Evolutionary conservation across 2,113 vertebrate genomes (phyloP), one percentile per base, ranked within the genome.

Genomic region (Labeo catla): DNA sequence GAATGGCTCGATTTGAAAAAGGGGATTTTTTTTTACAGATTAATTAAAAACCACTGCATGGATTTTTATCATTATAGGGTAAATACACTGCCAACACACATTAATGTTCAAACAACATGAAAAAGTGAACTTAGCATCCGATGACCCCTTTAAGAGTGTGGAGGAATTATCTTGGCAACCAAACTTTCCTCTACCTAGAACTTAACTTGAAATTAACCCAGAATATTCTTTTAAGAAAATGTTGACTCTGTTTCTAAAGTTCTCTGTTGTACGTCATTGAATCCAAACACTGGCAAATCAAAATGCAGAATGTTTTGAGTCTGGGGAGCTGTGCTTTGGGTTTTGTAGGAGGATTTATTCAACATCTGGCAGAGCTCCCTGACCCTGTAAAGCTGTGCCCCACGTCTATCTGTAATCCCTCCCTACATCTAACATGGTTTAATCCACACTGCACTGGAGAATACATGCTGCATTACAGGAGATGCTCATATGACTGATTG

Each of bases 311-410:
- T 28, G 23, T n/a, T 73, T 45, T 72, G 39, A 23, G 21, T 43
- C 83, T 54, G 43, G 57, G 19, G 36, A 82, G 50, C 12, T 83
- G n/a, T n/a, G 12, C 57, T 83, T 66, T 68, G 72, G 11, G 45
- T 43, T 66, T 81, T 85, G 83, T 65, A 68, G 76, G 45, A 66
- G 72, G 80, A 73, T 86, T 70, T 82, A 77, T 16, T 23, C 16
- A 88, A 77, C 65, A 83, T 86, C 80, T 88, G 80, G 84, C 74
- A 47, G 74, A 49, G 84, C 34, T 59, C 36, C 7, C 43, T 63
- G 45, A 59, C 66, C 76, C 65, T 45, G 54, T 59, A 83, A 82
- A 74, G 59, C 23, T 54, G 28, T 45, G 52, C 23, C 50, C 63
- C 43, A 61, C 19, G 12, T 73, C 50, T 61, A 3, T 49, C 50